Evolutionary conservation across 2,888 invertebrate species (phyloP), one percentile per base, ranked within the genome.

Genomic region (Ctenicera cuprea): DNA sequence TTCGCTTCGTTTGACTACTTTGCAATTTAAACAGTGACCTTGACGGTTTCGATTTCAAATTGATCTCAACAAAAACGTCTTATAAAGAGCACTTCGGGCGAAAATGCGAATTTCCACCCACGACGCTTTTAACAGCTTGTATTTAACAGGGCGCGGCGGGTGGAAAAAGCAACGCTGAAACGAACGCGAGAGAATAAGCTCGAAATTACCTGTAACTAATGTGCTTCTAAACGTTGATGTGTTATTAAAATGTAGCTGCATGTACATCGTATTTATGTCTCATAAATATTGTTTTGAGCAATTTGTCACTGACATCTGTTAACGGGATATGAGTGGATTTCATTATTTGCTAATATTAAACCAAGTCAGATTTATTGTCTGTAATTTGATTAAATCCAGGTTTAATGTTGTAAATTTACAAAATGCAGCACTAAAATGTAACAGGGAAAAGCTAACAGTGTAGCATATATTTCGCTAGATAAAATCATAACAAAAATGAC

Each of bases 21-120:
- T 71, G 59, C 65, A 71, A 71, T 71, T 71, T 71, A 71, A 65
- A 71, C 45, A 37, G 26, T 66, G 59, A 45, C 65, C 71, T 71
- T 66, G 65, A 59, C 45, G 64, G 54, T 70, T 70, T 63, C 64
- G 71, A 57, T 64, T 71, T 54, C 54, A 54, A 63, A 64, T 50
- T 30, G 41, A 71, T 30, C 9, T 30, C 50, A 50, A 12, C 20
- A 50, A 12, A 50, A 26, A 20, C 18, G 16, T 45, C 14, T 16
- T 45, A 45, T 16, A 45, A 45, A 9, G 45, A 33, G 33, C 33
- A 33, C 33, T 33, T 33, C 8, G 33, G 33, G 33, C 9, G 33
- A 33, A 33, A 33, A 33, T 9, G 9, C 33, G 33, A 33, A 33
- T 33, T 33, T 33, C 9, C 33, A 33, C 33, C 33, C 33, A 33